These are phyloP conservation scores for Eptesicus fuscus DNA, from an alignment of 2,113 vertebrate genomes.

Conservation along the genomic window DNA sequence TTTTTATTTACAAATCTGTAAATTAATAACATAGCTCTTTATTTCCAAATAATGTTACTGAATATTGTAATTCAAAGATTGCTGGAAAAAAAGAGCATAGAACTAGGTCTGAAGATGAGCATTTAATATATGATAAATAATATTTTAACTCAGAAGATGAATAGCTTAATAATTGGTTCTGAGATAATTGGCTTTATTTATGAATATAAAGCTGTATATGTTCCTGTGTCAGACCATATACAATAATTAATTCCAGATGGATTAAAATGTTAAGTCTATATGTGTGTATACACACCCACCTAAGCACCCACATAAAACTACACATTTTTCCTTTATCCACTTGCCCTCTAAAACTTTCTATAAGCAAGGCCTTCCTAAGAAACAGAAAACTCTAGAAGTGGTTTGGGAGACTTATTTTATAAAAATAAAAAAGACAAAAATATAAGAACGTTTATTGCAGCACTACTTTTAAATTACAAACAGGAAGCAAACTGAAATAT, in stretches of 20 bases:
- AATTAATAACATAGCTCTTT: background rate
- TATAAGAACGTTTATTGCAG: background rate
- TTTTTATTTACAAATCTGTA: constrained; percentile 6
- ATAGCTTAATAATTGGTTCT: background rate
- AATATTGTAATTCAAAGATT: background rate
- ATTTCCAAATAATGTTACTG: background rate
- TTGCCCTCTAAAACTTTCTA: background rate
- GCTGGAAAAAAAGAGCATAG: background rate
- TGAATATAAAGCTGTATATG: background rate
- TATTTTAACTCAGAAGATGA: background rate
- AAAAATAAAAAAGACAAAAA: constrained; percentile 8
- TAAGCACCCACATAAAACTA: background rate
- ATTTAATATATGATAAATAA: background rate
- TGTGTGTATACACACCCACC: background rate
- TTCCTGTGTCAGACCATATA: background rate
- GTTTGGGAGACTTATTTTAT: background rate
- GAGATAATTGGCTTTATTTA: background rate
- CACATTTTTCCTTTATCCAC: background rate
- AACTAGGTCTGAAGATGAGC: background rate
- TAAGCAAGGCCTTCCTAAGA: background rate
- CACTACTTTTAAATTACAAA: constrained; percentile 6
- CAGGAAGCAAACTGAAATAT: background rate
- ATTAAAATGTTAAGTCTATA: background rate
- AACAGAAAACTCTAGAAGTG: background rate
- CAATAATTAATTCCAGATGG: background rate